Evolutionary conservation across 2,797 vertebrate species (phyloP).

Genomic region (Cyclura pinguis): DNA sequence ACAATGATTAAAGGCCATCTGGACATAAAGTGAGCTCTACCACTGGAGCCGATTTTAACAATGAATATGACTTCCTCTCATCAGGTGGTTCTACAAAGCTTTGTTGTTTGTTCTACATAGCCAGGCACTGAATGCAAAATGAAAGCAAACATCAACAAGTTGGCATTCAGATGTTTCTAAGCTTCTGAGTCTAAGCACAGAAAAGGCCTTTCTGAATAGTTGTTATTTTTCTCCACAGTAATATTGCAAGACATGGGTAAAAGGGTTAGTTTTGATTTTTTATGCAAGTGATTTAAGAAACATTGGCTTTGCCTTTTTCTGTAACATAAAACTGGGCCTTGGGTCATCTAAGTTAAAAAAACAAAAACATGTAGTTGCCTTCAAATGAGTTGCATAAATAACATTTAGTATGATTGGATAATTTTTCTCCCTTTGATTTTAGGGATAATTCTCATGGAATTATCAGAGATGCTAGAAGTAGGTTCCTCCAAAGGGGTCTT

Average conservation of each 20-base stretch:
- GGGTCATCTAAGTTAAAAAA: background rate
- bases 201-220: background rate
- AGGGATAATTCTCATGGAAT: background rate
- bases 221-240: background rate
- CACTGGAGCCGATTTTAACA: background rate
- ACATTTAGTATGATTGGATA: background rate
- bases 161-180: background rate
- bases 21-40: background rate
- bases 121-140: background rate
- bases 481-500: too few relatives aligned
- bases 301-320: too few relatives aligned
- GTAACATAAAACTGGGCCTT: background rate
- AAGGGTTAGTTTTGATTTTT: too few relatives aligned
- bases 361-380: too few relatives aligned
- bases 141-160: background rate
- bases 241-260: too few relatives aligned
- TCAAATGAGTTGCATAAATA: background rate
- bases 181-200: background rate
- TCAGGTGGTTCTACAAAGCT: background rate
- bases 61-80: background rate
- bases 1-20: constrained; percentile 11
- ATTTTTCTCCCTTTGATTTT: background rate
- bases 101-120: background rate
- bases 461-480: background rate
- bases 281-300: background rate